These are phyloP conservation scores for Moxostoma hubbsi DNA, from an alignment of 2,797 vertebrate genomes.

Conservation along the genomic window DNA sequence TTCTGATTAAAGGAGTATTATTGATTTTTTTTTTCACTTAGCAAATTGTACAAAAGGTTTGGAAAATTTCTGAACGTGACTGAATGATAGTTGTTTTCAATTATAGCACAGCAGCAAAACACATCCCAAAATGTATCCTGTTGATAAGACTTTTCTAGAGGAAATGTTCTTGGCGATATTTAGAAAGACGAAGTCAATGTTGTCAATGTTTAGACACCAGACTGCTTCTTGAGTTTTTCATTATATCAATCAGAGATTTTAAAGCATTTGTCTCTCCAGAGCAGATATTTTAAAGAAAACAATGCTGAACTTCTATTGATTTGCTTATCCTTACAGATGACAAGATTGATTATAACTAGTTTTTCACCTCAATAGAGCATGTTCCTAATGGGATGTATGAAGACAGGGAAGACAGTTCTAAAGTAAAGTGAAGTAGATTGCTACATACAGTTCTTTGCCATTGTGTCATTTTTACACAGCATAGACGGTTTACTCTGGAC, in stretches of 20 bases:
- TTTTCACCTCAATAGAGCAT: neutral
- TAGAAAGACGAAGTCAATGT: neutral
- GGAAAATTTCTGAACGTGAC: neutral
- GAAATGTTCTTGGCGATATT: neutral
- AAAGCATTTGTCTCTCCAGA: too few relatives aligned
- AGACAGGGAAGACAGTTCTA: neutral
- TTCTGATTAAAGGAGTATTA: neutral
- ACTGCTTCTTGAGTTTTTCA: neutral
- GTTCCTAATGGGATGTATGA: neutral
- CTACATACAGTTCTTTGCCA: neutral
- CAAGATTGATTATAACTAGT: neutral
- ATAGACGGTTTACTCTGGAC: neutral
- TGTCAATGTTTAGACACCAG: neutral
- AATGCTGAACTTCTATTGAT: neutral
- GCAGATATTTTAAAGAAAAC: neutral
- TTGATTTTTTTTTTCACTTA: neutral
- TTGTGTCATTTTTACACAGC: neutral
- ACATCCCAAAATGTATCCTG: too few relatives aligned
- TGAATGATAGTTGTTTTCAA: neutral
- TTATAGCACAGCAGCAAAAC: neutral
- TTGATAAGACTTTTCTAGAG: neutral
- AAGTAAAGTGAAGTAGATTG: neutral
- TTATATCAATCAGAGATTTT: neutral
- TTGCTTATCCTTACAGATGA: neutral
- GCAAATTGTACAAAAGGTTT: neutral